phyloP scores from a whole-genome alignment of 2,113 vertebrate species.

The Phyllostomus discolor region DNA sequence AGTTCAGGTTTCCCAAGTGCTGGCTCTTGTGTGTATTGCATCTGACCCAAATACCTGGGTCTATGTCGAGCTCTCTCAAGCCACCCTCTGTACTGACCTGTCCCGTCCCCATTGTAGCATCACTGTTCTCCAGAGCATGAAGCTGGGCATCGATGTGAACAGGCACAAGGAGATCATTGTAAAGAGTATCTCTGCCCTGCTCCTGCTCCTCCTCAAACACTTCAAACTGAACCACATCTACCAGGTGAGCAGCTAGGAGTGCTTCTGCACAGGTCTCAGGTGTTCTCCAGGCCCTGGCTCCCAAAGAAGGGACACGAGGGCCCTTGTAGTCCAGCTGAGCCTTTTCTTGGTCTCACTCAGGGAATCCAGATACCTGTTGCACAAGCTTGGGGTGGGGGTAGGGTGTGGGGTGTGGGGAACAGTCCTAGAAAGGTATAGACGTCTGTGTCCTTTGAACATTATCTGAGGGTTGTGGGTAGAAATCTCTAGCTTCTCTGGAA shows the following conservation, averaged over 20 bases:
- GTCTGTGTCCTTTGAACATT: background rate
- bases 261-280: background rate
- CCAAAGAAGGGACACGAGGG: background rate
- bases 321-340: background rate
- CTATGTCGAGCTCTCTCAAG: background rate
- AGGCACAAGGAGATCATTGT: constrained; percentile 98
- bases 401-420: background rate
- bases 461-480: background rate
- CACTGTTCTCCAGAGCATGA: constrained; percentile 98
- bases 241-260: constrained; percentile 82
- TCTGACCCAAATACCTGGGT: background rate
- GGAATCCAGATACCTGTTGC: background rate
- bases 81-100: background rate
- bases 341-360: background rate
- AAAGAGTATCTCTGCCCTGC: constrained; percentile 92
- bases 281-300: background rate
- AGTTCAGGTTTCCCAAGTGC: background rate
- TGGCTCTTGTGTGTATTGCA: background rate
- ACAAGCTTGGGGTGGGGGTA: background rate
- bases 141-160: constrained; percentile 96
- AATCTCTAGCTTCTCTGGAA: background rate
- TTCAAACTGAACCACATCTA: constrained; percentile 97
- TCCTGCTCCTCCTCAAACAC: constrained; percentile 96
- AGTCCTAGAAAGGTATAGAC: background rate
- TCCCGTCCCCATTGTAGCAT: constrained; percentile 79